phyloP scores from a whole-genome alignment of 2,888 invertebrate genomes.

The Chloroclystis v-ata region DNA sequence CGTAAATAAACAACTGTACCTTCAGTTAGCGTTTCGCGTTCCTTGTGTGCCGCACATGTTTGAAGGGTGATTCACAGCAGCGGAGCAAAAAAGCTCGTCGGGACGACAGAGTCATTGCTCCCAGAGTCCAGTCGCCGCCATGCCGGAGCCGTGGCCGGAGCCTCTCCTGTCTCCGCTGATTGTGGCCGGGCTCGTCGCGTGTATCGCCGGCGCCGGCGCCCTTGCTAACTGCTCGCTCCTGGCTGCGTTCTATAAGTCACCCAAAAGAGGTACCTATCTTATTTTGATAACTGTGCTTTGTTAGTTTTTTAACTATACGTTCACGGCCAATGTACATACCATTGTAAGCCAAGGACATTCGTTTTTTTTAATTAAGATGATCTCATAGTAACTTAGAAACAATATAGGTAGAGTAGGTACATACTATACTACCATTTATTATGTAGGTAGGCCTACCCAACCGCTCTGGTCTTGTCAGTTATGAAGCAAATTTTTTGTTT shows the following conservation, averaged over 20 bases:
- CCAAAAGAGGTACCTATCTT: conserved; percentile 59
- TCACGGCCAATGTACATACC: not conserved
- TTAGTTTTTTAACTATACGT: not conserved
- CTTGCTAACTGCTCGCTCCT: conserved; percentile 65
- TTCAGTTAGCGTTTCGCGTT: conserved; percentile 40
- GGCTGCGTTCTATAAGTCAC: conserved; percentile 62
- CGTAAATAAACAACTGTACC: conserved; percentile 30
- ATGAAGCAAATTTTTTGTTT: too few relatives aligned
- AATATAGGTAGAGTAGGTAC: too few relatives aligned
- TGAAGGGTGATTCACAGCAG: conserved; percentile 62
- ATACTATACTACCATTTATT: too few relatives aligned
- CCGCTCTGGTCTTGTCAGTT: too few relatives aligned
- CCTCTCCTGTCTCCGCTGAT: conserved; percentile 57
- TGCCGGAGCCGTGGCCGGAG: conserved; percentile 54
- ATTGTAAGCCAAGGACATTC: not conserved
- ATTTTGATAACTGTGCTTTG: not conserved
- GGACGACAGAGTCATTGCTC: conserved; percentile 75
- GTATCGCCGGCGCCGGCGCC: conserved; percentile 65
- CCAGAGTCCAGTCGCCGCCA: conserved; percentile 65
- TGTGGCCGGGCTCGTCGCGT: conserved; percentile 53
- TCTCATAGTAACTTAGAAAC: not conserved
- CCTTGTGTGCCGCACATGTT: conserved; percentile 62
- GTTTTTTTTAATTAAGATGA: not conserved
- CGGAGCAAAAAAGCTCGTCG: conserved; percentile 57
- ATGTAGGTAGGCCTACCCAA: too few relatives aligned